These are phyloP conservation scores for Macaca nemestrina DNA, from an alignment of 2,113 vertebrate genomes.

Conservation along the genomic window DNA sequence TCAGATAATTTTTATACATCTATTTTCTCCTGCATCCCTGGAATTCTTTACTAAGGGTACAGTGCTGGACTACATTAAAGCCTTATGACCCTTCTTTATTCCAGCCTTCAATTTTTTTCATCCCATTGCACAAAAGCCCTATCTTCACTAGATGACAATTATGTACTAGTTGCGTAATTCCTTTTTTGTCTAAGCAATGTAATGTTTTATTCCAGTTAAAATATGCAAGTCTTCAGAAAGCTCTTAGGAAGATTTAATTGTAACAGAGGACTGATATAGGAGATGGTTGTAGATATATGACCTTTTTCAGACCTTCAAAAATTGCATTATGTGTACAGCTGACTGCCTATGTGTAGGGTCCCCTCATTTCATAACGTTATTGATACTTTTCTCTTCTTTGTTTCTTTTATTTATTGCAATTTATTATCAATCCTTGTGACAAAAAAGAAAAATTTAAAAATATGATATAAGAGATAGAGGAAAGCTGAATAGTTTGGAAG, in stretches of 20 bases:
- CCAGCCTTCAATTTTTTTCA: not conserved
- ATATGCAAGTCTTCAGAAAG: not conserved
- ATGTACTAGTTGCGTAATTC: not conserved
- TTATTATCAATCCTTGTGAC: not conserved
- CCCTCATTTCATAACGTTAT: not conserved
- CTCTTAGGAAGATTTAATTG: not conserved
- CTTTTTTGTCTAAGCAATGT: not conserved
- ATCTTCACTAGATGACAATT: not conserved
- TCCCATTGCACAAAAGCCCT: not conserved
- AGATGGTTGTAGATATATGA: not conserved
- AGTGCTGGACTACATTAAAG: not conserved
- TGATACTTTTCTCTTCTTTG: not conserved
- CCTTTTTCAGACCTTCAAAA: not conserved
- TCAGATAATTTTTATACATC: not conserved
- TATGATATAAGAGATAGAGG: not conserved
- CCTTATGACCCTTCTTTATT: not conserved
- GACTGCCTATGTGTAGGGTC: not conserved
- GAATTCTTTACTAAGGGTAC: not conserved
- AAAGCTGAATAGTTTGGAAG: not conserved
- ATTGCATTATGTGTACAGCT: not conserved
- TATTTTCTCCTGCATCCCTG: not conserved
- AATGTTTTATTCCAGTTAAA: not conserved
- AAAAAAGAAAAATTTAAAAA: slow-evolving; percentile 10
- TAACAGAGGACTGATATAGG: not conserved
- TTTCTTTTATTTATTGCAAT: not conserved